Conservation (phyloP, 1,140 invertebrate species). For the Drosophila biarmipes region DNA sequence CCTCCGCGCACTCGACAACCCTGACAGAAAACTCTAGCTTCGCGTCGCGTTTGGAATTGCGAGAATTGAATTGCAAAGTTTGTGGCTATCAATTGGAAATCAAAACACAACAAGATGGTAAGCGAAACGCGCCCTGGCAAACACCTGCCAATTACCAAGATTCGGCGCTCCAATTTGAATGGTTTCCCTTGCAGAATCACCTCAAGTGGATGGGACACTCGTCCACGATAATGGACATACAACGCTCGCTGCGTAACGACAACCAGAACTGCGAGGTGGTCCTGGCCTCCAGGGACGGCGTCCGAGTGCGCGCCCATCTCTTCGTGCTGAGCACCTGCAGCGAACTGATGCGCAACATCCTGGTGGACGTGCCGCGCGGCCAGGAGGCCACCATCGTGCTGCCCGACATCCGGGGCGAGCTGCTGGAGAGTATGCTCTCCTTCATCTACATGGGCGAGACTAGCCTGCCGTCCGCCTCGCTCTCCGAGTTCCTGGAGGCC, state of each 20-base stretch:
- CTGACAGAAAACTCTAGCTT: constrained; percentile 6
- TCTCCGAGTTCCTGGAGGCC: constrained; percentile 77
- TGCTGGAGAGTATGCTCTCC: constrained; percentile 74
- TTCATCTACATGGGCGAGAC: constrained; percentile 83
- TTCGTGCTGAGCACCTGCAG: constrained; percentile 81
- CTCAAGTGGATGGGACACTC: constrained; percentile 84
- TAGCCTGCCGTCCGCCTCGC: constrained; percentile 59
- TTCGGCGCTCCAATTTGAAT: background rate
- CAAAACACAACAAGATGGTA: constrained; percentile 60
- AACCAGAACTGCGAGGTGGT: constrained; percentile 71
- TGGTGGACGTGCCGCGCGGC: constrained; percentile 68
- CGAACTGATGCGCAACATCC: constrained; percentile 70
- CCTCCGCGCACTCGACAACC: background rate
- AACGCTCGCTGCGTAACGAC: constrained; percentile 68
- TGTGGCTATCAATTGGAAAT: constrained; percentile 48
- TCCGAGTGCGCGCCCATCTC: constrained; percentile 73
- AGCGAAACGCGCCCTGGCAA: constrained; percentile 34
- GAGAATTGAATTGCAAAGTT: constrained; percentile 29
- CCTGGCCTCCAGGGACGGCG: constrained; percentile 70
- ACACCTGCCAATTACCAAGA: background rate
- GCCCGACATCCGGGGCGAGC: constrained; percentile 72
- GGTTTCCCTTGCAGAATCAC: constrained; percentile 60
- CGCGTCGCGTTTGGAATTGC: constrained; percentile 53
- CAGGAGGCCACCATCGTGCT: constrained; percentile 77
- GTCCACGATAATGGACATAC: constrained; percentile 80